A percentile compares a stretch with the other conserved stretches of the same genome.
phyloP scores from a whole-genome alignment of 2,888 invertebrate species.

The Spicauda simplicius region DNA sequence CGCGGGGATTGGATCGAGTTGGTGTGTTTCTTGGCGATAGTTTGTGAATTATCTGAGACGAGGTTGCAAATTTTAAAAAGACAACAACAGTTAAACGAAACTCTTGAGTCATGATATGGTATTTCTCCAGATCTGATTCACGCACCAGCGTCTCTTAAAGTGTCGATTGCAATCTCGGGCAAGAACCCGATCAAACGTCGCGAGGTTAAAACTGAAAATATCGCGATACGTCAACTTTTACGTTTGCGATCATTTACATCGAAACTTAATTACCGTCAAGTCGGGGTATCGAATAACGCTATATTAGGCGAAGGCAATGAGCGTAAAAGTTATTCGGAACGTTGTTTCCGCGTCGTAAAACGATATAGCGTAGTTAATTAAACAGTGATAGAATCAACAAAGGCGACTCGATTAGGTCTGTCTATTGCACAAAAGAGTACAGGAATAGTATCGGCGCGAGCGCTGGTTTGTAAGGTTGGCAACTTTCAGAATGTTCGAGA shows the following conservation, averaged over 20 bases:
- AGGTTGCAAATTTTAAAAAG: background rate
- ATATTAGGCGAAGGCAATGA: constrained; percentile 36
- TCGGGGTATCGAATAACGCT: constrained; percentile 38
- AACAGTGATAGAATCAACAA: constrained; percentile 55
- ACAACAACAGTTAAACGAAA: background rate
- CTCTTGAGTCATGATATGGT: background rate
- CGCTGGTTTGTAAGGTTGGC: background rate
- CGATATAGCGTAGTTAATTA: constrained; percentile 64
- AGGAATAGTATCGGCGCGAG: constrained; percentile 13
- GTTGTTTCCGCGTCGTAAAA: constrained; percentile 57
- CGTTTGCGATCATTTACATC: constrained; percentile 22
- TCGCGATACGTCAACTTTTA: constrained; percentile 18
- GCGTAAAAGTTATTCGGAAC: constrained; percentile 46
- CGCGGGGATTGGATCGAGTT: constrained; percentile 17
- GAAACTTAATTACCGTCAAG: constrained; percentile 30
- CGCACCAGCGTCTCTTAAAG: background rate
- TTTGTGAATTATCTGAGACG: background rate
- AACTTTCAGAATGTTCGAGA: constrained; percentile 2
- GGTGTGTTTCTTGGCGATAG: constrained; percentile 1
- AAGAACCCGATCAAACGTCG: background rate
- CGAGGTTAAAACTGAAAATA: constrained; percentile 1
- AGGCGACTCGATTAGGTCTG: constrained; percentile 60
- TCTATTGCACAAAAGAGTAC: constrained; percentile 42
- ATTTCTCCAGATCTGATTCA: background rate
- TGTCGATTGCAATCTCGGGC: background rate